Percentiles rank a stretch among this genome's conserved stretches.
Conservation (phyloP, 2,888 invertebrate genomes). For the Acronicta psi region DNA sequence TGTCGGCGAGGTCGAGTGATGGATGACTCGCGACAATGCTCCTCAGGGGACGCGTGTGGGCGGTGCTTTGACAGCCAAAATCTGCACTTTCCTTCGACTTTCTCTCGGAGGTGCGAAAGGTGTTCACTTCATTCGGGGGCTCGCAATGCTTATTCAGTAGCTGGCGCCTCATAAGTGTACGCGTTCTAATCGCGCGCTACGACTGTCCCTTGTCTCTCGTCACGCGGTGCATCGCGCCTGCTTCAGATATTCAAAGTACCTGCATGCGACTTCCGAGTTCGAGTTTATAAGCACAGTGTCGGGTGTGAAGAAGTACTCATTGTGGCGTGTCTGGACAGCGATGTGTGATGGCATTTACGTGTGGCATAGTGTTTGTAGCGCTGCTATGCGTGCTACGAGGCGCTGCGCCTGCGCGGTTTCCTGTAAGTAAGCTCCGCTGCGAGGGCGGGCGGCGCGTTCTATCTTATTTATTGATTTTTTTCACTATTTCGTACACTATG, state of each 20-base stretch:
- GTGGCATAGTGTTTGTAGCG: conserved; percentile 74
- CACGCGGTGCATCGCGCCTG: conserved; percentile 74
- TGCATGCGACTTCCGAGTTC: conserved; percentile 77
- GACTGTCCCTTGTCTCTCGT: conserved; percentile 60
- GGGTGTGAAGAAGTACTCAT: conserved; percentile 61
- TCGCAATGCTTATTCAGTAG: conserved; percentile 87
- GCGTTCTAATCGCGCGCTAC: conserved; percentile 81
- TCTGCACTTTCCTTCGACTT: conserved; percentile 89
- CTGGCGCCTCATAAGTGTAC: conserved; percentile 85
- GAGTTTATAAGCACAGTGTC: conserved; percentile 77
- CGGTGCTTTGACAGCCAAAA: conserved; percentile 86
- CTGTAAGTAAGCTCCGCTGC: conserved; percentile 78
- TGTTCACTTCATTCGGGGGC: conserved; percentile 84
- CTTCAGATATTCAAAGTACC: conserved; percentile 85
- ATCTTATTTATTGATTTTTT: conserved; percentile 51
- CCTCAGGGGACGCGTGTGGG: conserved; percentile 86
- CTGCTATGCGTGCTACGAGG: conserved; percentile 79
- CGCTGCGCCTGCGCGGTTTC: conserved; percentile 85
- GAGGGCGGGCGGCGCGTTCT: conserved; percentile 77
- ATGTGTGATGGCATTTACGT: conserved; percentile 77
- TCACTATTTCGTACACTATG: conserved; percentile 19
- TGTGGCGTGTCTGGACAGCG: conserved; percentile 69
- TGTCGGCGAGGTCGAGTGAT: conserved; percentile 73
- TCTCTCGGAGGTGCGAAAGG: conserved; percentile 89
- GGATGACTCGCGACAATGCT: conserved; percentile 85